Conservation (phyloP, 2,113 vertebrate genomes). For the Aviceda subcristata region DNA sequence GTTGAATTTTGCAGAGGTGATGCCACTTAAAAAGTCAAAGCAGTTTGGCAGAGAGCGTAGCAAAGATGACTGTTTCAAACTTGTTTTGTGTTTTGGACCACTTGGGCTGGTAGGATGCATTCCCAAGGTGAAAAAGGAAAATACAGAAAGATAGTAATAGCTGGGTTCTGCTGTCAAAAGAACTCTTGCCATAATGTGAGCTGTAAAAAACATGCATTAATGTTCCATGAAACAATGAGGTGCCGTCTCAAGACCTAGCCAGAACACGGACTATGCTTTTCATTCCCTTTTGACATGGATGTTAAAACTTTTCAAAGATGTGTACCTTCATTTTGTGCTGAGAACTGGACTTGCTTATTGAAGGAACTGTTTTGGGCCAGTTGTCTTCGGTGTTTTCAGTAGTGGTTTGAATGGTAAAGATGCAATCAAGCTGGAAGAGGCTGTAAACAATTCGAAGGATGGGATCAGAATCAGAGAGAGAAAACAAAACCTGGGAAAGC, state of each 20-base stretch:
- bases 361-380: background rate
- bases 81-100: background rate
- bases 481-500: too few relatives aligned
- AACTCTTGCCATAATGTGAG: fast-evolving
- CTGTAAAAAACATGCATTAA: background rate
- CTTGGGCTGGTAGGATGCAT: background rate
- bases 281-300: background rate
- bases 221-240: background rate
- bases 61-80: background rate
- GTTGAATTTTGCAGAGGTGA: background rate
- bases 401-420: background rate
- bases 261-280: background rate
- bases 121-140: background rate
- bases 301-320: background rate
- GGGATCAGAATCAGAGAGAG: background rate
- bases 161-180: background rate
- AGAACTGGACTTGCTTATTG: background rate
- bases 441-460: background rate
- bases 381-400: background rate
- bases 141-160: too few relatives aligned
- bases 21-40: background rate
- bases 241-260: background rate
- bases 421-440: background rate
- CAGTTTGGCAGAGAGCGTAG: background rate
- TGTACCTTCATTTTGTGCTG: background rate